phyloP scores from a whole-genome alignment of 2,888 invertebrate species.

The Ectobius pallidus region DNA sequence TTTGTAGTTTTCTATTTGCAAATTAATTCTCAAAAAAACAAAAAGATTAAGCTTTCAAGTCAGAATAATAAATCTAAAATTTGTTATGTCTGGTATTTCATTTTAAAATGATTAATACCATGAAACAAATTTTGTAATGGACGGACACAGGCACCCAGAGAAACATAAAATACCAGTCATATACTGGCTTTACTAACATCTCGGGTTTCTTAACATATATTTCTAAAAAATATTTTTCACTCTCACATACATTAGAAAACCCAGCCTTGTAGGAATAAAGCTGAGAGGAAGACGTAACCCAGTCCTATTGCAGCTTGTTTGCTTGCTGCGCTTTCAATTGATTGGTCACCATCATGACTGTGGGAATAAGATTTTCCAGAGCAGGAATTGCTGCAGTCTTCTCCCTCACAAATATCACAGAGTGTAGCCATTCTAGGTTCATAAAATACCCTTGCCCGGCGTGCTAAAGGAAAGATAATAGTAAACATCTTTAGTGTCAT shows the following conservation, averaged over 20 bases:
- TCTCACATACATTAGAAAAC: not conserved
- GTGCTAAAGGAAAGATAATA: conserved; percentile 61
- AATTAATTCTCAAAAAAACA: too few relatives aligned
- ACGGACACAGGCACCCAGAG: too few relatives aligned
- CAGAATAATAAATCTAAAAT: not conserved
- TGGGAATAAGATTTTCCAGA: conserved; percentile 49
- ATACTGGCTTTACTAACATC: not conserved
- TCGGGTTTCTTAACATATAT: not conserved
- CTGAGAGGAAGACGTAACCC: not conserved
- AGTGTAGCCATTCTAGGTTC: conserved; percentile 70
- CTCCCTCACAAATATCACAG: conserved; percentile 83
- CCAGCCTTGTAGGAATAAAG: not conserved
- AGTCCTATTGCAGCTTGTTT: not conserved
- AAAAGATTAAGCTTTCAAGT: too few relatives aligned
- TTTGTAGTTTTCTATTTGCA: too few relatives aligned
- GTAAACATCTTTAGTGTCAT: too few relatives aligned
- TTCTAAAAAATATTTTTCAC: not conserved
- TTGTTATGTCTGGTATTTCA: not conserved
- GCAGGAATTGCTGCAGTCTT: conserved; percentile 63
- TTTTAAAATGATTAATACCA: not conserved
- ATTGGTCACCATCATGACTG: not conserved
- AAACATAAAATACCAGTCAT: not conserved
- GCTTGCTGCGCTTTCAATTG: not conserved
- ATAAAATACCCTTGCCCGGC: conserved; percentile 84
- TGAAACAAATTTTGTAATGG: too few relatives aligned